Percentiles rank a stretch among this genome's conserved stretches.
These are phyloP conservation scores for Sander lucioperca DNA, from an alignment of 2,113 vertebrate genomes.

Conservation along the genomic window DNA sequence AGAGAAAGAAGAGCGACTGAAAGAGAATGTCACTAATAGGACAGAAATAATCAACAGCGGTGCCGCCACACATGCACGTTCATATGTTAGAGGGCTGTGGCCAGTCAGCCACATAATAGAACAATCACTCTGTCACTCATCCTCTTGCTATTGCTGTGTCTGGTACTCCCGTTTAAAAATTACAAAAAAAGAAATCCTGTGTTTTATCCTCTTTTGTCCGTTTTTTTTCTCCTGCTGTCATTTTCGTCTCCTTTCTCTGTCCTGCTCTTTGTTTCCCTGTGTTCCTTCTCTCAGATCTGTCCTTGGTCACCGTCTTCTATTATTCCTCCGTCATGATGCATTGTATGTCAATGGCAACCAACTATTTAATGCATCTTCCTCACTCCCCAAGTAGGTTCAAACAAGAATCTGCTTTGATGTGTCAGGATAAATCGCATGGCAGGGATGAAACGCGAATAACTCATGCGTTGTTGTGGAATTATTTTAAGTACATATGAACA, in stretches of 20 bases:
- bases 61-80: slow-evolving; percentile 65
- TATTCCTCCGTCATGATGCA: slow-evolving; percentile 71
- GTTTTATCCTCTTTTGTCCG: slow-evolving; percentile 69
- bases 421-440: slow-evolving; percentile 22
- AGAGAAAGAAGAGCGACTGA: slow-evolving; percentile 33
- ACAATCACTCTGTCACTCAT: slow-evolving; percentile 81
- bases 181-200: slow-evolving; percentile 82
- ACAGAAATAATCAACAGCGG: slow-evolving; percentile 73
- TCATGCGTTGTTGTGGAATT: slow-evolving; percentile 23
- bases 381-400: slow-evolving; percentile 43
- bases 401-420: slow-evolving; percentile 35
- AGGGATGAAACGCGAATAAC: slow-evolving; percentile 34
- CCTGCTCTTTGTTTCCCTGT: slow-evolving; percentile 57
- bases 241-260: slow-evolving; percentile 59
- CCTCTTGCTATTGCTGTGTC: slow-evolving; percentile 48
- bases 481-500: slow-evolving; percentile 18
- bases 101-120: slow-evolving; percentile 82
- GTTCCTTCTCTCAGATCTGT: slow-evolving; percentile 64
- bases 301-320: slow-evolving; percentile 72
- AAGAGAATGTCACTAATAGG: slow-evolving; percentile 75
- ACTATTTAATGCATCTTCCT: slow-evolving; percentile 62
- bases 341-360: slow-evolving; percentile 65
- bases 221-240: slow-evolving; percentile 64
- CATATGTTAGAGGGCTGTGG: slow-evolving; percentile 78
- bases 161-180: slow-evolving; percentile 63